A percentile compares a stretch with the other conserved stretches of the same genome.
Evolutionary conservation across 2,113 vertebrate species (phyloP).

Genomic region (human (Homo sapiens)): GRCh38 chr18:47963501-47964000

Average conservation of each 20-base stretch:
- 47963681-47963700: neutral
- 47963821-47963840: neutral
- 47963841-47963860: neutral
- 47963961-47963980: neutral
- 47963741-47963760: neutral
- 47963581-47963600: neutral
- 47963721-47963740: neutral
- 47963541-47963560: neutral
- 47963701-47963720: conserved; percentile 1
- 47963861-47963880: neutral
- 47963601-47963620: neutral
- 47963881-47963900: neutral
- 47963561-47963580: neutral
- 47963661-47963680: neutral
- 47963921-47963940: neutral
- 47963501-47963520: neutral
- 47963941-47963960: neutral
- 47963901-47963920: neutral
- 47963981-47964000: neutral
- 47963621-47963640: neutral
- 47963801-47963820: neutral
- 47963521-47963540: neutral
- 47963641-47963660: neutral
- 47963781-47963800: neutral
- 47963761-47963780: neutral